These are phyloP conservation scores for Dicyrtoma fusca DNA, from an alignment of 2,888 invertebrate species.

Conservation along the genomic window DNA sequence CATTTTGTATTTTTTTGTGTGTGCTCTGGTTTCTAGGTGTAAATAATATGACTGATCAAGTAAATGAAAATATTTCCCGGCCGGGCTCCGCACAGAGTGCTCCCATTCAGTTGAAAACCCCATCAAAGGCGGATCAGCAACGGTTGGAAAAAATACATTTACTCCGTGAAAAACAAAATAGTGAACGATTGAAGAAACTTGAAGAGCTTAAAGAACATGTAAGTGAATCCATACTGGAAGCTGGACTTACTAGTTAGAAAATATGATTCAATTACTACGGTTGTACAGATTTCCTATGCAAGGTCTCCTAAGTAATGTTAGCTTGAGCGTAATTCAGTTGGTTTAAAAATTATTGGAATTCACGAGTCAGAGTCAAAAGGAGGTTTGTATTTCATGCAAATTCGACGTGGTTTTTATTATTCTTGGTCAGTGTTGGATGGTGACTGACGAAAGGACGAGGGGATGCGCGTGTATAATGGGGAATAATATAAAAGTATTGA, in stretches of 20 bases:
- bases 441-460: too few species aligned
- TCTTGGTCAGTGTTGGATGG: background rate
- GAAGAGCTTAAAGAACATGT: constrained; percentile 83
- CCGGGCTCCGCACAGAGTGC: constrained; percentile 27
- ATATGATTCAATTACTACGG: too few species aligned
- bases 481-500: too few species aligned
- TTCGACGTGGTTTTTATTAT: background rate
- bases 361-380: too few species aligned
- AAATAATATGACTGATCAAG: constrained; percentile 47
- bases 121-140: constrained; percentile 57
- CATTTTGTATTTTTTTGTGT: constrained; percentile 14
- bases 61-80: constrained; percentile 32
- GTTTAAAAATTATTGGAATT: too few species aligned
- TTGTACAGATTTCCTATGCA: too few species aligned
- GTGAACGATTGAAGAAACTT: constrained; percentile 83
- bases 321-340: too few species aligned
- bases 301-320: too few species aligned
- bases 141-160: constrained; percentile 59
- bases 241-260: too few species aligned
- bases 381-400: too few species aligned
- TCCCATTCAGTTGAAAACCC: constrained; percentile 34
- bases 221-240: too few species aligned
- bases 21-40: constrained; percentile 48
- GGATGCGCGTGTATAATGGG: too few species aligned
- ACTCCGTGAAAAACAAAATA: constrained; percentile 83